A percentile compares a stretch with the other conserved stretches of the same genome.
These are phyloP conservation scores for Drosophila pseudoobscura DNA, from an alignment of 1,140 invertebrate species.

Conservation along the genomic window DNA sequence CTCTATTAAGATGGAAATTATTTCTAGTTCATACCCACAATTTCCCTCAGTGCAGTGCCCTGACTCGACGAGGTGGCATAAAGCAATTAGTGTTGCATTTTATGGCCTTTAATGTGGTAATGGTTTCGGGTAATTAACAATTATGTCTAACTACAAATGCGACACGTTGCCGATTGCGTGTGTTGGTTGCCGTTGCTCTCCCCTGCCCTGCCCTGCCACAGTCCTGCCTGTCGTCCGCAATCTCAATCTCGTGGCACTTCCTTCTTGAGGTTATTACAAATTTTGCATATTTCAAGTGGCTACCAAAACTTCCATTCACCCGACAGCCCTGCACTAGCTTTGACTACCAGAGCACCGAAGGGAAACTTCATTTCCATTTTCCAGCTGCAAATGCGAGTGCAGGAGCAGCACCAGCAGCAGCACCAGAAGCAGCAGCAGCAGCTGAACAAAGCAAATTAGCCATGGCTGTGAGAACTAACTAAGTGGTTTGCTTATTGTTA, in stretches of 20 bases:
- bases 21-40: background rate
- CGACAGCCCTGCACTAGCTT: background rate
- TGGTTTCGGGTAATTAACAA: constrained; percentile 81
- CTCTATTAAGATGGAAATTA: background rate
- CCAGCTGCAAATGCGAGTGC: background rate
- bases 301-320: constrained; percentile 28
- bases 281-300: constrained; percentile 75
- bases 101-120: constrained; percentile 81
- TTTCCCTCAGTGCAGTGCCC: constrained; percentile 18
- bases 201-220: constrained; percentile 6
- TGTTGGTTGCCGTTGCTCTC: constrained; percentile 22
- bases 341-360: constrained; percentile 4
- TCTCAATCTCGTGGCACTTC: constrained; percentile 29
- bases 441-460: constrained; percentile 65
- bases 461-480: constrained; percentile 68
- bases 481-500: constrained; percentile 77
- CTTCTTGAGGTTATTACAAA: constrained; percentile 69
- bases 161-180: constrained; percentile 79
- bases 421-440: constrained; percentile 20
- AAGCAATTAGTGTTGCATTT: constrained; percentile 82
- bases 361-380: constrained; percentile 55
- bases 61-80: constrained; percentile 55
- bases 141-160: constrained; percentile 81
- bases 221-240: constrained; percentile 17
- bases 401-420: constrained; percentile 18